Evolutionary conservation across 2,888 invertebrate genomes (phyloP), one percentile per base, ranked within the genome.

Genomic region (Bellardia bayeri): DNA sequence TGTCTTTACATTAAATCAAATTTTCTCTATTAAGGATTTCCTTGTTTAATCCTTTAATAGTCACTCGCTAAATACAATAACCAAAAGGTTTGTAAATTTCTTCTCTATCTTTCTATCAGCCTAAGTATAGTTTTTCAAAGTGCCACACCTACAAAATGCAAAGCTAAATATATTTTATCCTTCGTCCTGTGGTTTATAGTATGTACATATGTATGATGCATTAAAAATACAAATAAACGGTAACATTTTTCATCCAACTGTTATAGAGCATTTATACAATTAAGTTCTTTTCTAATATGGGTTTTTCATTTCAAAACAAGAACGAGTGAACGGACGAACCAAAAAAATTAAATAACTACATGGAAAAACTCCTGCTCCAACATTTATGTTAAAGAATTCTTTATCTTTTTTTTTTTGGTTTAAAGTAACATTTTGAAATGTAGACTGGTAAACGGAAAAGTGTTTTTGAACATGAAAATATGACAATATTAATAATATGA

Each of bases 221-320:
- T 54, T 3, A 42, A 51, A 11, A 9, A 75, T 7, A 66, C 14
- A 81, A 69, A 68, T 56, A 33, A 71, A 61, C 49, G 58, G 45
- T 49, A 76, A 54, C 14, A 75, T 64, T 30, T 84, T 58, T 71
- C 71, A 81, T 71, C 0, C 64, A 72, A 71, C 71, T 66, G 56
- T 82, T 76, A 40, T 76, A 40, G 13, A 74, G 51, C 84, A 84
- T 87, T 85, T 85, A 56, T 79, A 82, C 87, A 87, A 84, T 85
- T 85, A 87, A 85, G 87, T 82, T 85, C 82, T 82, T 80, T 40
- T 84, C 51, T 85, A 75, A 42, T 75, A 56, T 75, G 74, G 30
- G 85, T 68, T 82, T 86, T 82, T 78, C 66, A 82, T 78, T 78
- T 64, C 71, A 61, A 71, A 66, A 72, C 37, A 74, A 42, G 40